These are phyloP conservation scores for Trinorchestia longiramus DNA, from an alignment of 1,140 invertebrate species.

Conservation along the genomic window DNA sequence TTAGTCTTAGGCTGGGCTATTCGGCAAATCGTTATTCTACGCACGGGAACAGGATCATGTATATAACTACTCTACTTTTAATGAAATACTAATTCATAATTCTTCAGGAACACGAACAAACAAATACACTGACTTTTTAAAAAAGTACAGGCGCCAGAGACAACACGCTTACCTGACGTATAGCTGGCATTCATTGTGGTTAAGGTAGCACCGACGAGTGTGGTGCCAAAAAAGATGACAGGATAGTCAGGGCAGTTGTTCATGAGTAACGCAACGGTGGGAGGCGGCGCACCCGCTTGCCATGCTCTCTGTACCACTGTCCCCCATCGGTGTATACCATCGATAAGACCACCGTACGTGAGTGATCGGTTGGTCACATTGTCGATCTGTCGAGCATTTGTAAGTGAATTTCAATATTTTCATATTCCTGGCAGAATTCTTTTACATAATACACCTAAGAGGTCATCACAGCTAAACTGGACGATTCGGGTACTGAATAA, in stretches of 20 bases:
- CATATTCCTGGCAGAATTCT: background rate
- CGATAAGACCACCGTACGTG: slow-evolving; percentile 57
- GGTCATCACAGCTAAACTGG: background rate
- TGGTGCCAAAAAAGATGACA: slow-evolving; percentile 60
- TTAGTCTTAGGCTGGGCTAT: too few species aligned
- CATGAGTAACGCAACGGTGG: slow-evolving; percentile 56
- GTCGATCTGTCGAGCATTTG: background rate
- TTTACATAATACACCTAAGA: background rate
- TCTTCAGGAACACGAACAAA: too few species aligned
- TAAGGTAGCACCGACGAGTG: slow-evolving; percentile 55
- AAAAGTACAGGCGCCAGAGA: too few species aligned
- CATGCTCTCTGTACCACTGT: slow-evolving; percentile 43
- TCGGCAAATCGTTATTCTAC: too few species aligned
- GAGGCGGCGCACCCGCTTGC: background rate
- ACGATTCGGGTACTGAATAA: background rate
- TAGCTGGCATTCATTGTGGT: slow-evolving; percentile 62
- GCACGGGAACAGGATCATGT: too few species aligned
- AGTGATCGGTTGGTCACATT: slow-evolving; percentile 19
- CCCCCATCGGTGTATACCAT: slow-evolving; percentile 55
- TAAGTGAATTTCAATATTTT: background rate
- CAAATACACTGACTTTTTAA: too few species aligned
- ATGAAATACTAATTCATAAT: too few species aligned
- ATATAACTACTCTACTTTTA: too few species aligned
- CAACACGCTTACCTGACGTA: slow-evolving; percentile 58
- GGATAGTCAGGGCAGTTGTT: slow-evolving; percentile 61